phyloP scores from a whole-genome alignment of 2,888 invertebrate species.

The Diloba caeruleocephala region DNA sequence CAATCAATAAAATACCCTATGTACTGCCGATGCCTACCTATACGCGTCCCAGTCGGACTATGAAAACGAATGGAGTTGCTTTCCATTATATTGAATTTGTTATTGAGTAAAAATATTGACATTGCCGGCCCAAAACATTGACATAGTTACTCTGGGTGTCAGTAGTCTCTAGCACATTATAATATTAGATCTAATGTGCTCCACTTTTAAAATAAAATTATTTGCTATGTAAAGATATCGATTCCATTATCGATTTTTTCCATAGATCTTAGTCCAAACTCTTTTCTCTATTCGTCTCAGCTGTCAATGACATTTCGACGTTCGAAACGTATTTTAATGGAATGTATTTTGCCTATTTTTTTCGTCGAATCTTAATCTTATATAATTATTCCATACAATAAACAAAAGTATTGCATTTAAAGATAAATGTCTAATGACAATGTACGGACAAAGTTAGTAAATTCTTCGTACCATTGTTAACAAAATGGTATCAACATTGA shows the following conservation, averaged over 20 bases:
- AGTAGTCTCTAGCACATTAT: too few relatives aligned
- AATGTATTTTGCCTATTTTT: slow-evolving; percentile 70
- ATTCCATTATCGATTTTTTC: slow-evolving; percentile 75
- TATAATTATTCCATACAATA: slow-evolving; percentile 58
- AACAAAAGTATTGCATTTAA: slow-evolving; percentile 23
- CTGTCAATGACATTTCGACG: slow-evolving; percentile 85
- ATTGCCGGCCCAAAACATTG: too few relatives aligned
- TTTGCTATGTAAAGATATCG: slow-evolving; percentile 17
- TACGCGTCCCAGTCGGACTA: slow-evolving; percentile 42
- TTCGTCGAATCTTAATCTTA: slow-evolving; percentile 65
- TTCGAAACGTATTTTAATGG: slow-evolving; percentile 75
- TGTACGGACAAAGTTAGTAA: slow-evolving; percentile 37
- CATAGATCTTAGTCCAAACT: slow-evolving; percentile 74
- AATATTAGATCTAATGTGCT: too few relatives aligned
- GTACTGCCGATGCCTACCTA: slow-evolving; percentile 47
- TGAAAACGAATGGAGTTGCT: slow-evolving; percentile 58
- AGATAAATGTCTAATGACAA: slow-evolving; percentile 29
- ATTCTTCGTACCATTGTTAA: slow-evolving; percentile 35
- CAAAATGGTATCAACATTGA: slow-evolving; percentile 84
- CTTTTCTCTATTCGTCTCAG: slow-evolving; percentile 80
- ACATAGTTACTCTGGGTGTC: too few relatives aligned
- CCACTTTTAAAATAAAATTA: too few relatives aligned
- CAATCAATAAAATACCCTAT: slow-evolving; percentile 63
- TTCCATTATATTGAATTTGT: slow-evolving; percentile 4
- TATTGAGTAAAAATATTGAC: background rate